Conservation (phyloP, 2,113 vertebrate genomes). For the Rafetus swinhoei region DNA sequence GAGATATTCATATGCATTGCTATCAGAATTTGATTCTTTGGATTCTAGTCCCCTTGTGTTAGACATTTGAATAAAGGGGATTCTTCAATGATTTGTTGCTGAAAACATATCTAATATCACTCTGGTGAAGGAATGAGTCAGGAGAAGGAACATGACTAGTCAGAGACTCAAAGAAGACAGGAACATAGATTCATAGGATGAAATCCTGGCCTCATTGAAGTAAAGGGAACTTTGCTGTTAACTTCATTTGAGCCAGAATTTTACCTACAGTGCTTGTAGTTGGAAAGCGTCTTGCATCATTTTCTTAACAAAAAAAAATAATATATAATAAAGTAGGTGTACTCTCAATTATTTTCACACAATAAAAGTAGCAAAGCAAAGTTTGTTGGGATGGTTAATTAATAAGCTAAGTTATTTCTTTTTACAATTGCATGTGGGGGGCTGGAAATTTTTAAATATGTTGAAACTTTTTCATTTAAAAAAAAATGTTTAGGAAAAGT, state of each 20-base stretch:
- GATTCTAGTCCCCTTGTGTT: neutral
- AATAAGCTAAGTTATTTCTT: neutral
- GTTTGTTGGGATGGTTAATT: neutral
- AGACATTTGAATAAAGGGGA: neutral
- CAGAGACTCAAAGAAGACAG: neutral
- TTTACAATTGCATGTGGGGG: neutral
- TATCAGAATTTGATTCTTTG: neutral
- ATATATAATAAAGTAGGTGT: neutral
- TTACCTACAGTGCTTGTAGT: fast-evolving
- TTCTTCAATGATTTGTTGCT: neutral
- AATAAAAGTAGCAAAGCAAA: neutral
- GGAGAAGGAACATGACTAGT: neutral
- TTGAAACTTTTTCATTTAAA: neutral
- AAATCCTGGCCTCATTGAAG: neutral
- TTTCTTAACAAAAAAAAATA: neutral
- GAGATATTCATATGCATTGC: neutral
- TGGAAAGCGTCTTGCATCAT: neutral
- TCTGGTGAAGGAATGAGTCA: neutral
- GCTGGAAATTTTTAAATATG: neutral
- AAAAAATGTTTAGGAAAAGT: neutral
- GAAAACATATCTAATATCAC: neutral
- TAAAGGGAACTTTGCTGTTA: neutral
- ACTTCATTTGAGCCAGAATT: neutral
- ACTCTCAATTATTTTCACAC: neutral
- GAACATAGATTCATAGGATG: neutral